Base-by-base conservation (phyloP, 1,140 invertebrate genomes). In the Muscidifurax raptorellus region DNA sequence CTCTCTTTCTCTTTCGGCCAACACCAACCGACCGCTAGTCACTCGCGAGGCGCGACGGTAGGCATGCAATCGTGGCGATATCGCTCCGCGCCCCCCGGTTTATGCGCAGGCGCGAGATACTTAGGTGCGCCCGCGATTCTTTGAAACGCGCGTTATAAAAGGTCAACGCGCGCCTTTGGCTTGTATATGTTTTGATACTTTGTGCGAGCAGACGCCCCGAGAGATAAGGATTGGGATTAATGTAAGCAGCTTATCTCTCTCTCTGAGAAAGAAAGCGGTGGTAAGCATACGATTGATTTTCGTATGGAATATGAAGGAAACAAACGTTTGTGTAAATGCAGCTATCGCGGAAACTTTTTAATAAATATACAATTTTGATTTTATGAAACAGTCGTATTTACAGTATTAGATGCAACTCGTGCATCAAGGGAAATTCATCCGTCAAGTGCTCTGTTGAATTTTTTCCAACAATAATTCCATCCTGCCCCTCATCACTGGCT, bases 401-500 rank as follows among this genome's bases (percentile, higher is more conserved):
- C 47, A 83, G 74, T 64, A n/a, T 83, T 72, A 59, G 6, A 59
- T 7, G 18, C 18, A 59, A 18, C 22, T 27, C 25, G 18, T n/a
- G 40, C 1, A 13, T 69, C 13, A 69, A 10, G 10, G 27, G 22
- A 7, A 28, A 25, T 28, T 27, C n/a, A 40, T 25, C 15, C 3
- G 15, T 71, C 44, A 69, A 25, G 30, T 36, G 36, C 27, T 77
- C 4, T 27, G 59, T 36, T 77, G 59, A 69, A 94, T 94, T 90
- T 96, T 95, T 87, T 96, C 95, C n/a, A 96, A 91, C 47, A 97
- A 90, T 86, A 96, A 88, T 90, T 97, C 95, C 87, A 97, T 92
- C 88, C 96, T 93, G 40, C 95, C 95, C 84, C 95, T 96, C 96
- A 97, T 97, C 0, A 97, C 92, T 6, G 96, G 96, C 89, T 97